Evolutionary conservation across 2,113 vertebrate genomes (phyloP).

Genomic region (Herpailurus yagouaroundi): DNA sequence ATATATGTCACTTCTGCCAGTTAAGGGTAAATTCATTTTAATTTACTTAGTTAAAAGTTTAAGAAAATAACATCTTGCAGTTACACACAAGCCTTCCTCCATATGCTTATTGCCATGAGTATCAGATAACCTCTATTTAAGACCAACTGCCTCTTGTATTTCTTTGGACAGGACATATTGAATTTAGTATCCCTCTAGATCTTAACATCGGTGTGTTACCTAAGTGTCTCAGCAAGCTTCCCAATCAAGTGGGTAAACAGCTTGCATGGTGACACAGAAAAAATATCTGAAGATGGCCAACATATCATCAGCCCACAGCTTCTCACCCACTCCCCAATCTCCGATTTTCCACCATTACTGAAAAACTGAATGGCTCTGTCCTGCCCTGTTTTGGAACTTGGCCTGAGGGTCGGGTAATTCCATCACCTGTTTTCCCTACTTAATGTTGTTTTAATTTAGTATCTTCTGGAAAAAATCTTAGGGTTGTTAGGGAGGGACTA

Average conservation of each 20-base stretch:
- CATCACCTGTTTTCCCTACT: not conserved
- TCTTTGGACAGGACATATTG: not conserved
- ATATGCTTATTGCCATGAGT: not conserved
- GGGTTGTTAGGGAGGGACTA: not conserved
- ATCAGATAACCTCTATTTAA: not conserved
- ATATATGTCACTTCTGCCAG: not conserved
- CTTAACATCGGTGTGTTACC: not conserved
- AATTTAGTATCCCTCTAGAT: not conserved
- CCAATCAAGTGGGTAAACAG: not conserved
- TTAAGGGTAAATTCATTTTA: not conserved
- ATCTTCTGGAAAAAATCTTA: not conserved
- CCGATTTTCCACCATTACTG: not conserved
- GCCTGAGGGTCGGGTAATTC: not conserved
- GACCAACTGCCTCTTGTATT: not conserved
- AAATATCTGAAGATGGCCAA: not conserved
- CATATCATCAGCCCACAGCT: not conserved
- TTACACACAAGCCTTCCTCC: not conserved
- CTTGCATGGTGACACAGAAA: not conserved
- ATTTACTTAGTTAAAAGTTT: not conserved
- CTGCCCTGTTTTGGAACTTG: not conserved
- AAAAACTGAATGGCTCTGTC: not conserved
- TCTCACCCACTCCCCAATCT: not conserved
- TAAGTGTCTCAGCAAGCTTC: not conserved
- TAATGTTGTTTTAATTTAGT: conserved; percentile 20
- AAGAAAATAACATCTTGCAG: not conserved